Evolutionary conservation across 2,888 invertebrate species (phyloP).

Genomic region (Tethea ocularis): DNA sequence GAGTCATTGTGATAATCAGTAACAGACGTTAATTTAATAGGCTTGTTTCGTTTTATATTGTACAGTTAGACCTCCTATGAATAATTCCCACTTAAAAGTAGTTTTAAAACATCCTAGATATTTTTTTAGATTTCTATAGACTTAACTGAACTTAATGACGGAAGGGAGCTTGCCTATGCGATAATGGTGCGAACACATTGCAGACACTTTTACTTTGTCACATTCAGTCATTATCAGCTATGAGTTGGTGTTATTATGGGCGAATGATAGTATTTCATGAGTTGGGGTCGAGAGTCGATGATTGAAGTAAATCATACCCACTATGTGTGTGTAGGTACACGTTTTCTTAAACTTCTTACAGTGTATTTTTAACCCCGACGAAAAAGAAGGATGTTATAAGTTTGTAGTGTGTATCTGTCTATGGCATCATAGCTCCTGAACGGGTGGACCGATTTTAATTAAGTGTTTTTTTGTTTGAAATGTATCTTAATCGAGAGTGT

Average conservation of each 20-base stretch:
- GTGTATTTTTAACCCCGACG: no score
- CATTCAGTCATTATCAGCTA: conserved; percentile 39
- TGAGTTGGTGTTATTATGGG: conserved; percentile 7
- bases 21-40: no score
- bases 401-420: no score
- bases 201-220: conserved; percentile 66
- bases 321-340: neutral
- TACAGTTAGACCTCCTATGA: no score
- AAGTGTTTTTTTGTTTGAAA: no score
- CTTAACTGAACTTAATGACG: conserved; percentile 67
- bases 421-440: no score
- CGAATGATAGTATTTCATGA: conserved; percentile 23
- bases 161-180: conserved; percentile 38
- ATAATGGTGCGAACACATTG: conserved; percentile 71
- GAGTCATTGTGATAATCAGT: no score
- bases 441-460: no score
- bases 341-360: no score
- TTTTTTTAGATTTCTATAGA: neutral
- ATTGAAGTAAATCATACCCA: neutral
- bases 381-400: no score
- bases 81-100: neutral
- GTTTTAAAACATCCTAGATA: neutral
- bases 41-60: no score
- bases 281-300: conserved; percentile 10
- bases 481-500: no score